These are phyloP conservation scores for Muscicapa adusta DNA, from an alignment of 2,113 vertebrate genomes.

Conservation along the genomic window DNA sequence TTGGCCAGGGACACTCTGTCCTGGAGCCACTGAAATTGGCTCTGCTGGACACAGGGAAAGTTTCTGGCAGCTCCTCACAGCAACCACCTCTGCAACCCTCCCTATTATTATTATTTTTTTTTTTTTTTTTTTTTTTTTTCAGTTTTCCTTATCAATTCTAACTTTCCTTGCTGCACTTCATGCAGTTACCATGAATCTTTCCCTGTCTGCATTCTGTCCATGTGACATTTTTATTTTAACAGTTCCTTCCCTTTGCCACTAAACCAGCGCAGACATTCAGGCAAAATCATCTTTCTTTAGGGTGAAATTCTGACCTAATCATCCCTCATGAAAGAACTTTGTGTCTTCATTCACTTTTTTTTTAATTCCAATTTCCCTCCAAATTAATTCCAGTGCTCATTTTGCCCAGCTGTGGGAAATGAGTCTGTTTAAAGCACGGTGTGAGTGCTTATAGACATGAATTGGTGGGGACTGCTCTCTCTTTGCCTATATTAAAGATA, in stretches of 20 bases:
- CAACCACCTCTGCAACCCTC: neutral
- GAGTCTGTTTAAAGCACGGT: neutral
- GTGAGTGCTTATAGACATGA: neutral
- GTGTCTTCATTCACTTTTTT: slow-evolving; percentile 1
- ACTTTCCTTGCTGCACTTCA: neutral
- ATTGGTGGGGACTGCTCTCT: neutral
- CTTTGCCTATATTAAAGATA: slow-evolving; percentile 11
- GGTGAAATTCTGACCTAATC: slow-evolving; percentile 29
- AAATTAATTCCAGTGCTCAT: neutral
- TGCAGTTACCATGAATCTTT: neutral
- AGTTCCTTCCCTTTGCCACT: neutral
- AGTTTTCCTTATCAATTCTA: neutral
- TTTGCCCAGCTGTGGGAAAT: slow-evolving; percentile 29
- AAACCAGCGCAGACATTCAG: neutral
- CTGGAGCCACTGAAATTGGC: neutral
- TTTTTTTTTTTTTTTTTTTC: neutral
- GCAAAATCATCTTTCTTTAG: neutral
- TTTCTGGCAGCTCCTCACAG: neutral
- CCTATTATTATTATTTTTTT: neutral
- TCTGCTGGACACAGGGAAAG: neutral
- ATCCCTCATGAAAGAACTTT: neutral
- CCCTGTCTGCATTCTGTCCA: neutral
- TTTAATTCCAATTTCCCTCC: neutral
- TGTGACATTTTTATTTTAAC: neutral
- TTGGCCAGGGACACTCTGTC: neutral